Base-by-base conservation (phyloP, 2,888 invertebrate species). In the Clistopyga incitator region DNA sequence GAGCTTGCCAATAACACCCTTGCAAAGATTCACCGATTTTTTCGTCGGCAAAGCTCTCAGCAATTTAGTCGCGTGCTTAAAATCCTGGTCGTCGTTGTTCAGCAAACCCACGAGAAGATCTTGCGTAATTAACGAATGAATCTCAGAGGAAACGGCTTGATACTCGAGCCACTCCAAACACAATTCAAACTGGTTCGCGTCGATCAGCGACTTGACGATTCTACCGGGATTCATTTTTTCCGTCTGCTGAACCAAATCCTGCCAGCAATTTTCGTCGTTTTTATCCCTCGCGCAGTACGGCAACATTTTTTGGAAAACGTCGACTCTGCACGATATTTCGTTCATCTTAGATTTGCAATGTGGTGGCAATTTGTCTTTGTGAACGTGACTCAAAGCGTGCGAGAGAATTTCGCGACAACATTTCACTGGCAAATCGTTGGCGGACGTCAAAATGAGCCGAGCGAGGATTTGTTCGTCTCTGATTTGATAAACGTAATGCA, bases 81-180 rank as follows among this genome's bases (percentile, higher is more conserved):
- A 93, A 82, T 92, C 89, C 23, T 88, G 84, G 68, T 90, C 87
- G 3, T 94, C 94, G 83, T 94, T 94, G 87, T 95, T 95, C 84
- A 96, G 94, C 42, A 96, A 90, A 78, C 95, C 94, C 1, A 94
- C 92, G 18, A 96, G 90, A 3, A 95, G 94, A 92, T 94, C 95
- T 88, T 94, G 93, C 0, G 94, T 93, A 75, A 95, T 94, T 84
- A 95, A 89, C 89, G 94, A 94, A 84, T 95, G 94, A 91, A 95
- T 94, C 85, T 95, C 94, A 61, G 94, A 94, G 0, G 94, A 94
- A 18, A 95, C 94, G 23, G 95, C 94, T 85, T 96, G 95, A 11
- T 95, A 94, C 65, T 96, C 95, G 11, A 96, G 95, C 95, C 97
- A 97, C 83, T 96, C 95, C 65, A 96, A 93, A 86, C 97, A 96